Conservation (phyloP, 2,113 vertebrate species). For the Neodon shergylaensis region DNA sequence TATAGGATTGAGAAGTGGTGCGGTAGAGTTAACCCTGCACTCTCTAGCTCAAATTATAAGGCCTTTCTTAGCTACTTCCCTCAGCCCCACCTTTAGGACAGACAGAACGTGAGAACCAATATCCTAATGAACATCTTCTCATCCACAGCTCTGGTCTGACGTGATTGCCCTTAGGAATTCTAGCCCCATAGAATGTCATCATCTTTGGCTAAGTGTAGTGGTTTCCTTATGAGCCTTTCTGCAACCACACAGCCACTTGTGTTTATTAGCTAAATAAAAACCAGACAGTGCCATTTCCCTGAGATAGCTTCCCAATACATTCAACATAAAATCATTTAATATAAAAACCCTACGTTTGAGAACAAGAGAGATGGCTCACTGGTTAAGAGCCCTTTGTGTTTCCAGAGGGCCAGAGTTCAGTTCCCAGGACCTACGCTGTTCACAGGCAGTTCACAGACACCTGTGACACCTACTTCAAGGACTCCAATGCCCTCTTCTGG, state of each 20-base stretch:
- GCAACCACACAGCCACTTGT: background rate
- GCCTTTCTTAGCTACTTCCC: background rate
- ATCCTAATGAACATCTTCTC: conserved; percentile 23
- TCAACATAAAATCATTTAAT: conserved; percentile 54
- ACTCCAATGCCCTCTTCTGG: background rate
- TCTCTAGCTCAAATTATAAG: background rate
- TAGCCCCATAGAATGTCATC: background rate
- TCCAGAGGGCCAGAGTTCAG: background rate
- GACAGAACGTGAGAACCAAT: background rate
- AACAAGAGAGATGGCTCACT: background rate
- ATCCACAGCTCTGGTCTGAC: background rate
- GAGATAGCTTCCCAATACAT: conserved; percentile 26
- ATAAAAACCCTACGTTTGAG: conserved; percentile 50
- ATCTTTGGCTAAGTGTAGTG: background rate
- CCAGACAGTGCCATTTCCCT: conserved; percentile 1
- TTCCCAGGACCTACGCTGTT: background rate
- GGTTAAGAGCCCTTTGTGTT: background rate
- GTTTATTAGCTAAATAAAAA: conserved; percentile 31
- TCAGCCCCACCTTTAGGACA: background rate
- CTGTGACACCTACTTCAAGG: background rate
- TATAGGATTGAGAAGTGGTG: background rate
- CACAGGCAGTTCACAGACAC: background rate
- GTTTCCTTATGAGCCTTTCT: conserved; percentile 12
- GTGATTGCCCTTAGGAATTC: background rate
- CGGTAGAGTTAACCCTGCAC: background rate